Base-by-base conservation (phyloP, 1,140 invertebrate genomes). In the Drosophila quadrilineata region DNA sequence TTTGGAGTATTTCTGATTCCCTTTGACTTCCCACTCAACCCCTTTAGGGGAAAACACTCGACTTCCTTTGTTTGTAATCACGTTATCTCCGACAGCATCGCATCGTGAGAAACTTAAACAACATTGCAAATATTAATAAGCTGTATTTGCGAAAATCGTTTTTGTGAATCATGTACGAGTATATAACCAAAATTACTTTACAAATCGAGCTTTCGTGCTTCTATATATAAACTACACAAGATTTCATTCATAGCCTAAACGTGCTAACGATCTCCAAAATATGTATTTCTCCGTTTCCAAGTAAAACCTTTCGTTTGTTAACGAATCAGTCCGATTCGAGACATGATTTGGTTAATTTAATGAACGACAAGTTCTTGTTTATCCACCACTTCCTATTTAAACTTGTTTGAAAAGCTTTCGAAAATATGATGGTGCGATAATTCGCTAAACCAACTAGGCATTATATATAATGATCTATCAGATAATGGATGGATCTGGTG, bases 91-190 rank as follows among this genome's bases (percentile, higher is more conserved):
- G 29, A 31, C 26, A 48, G 45, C n/a, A n/a, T 48, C 45, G 19
- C n/a, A 33, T 21, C 28, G 33, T 12, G n/a, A 19, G n/a, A 21
- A 10, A 10, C 12, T 21, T 48, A 12, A 12, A 59, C 12, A 59
- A 35, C 35, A 38, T 26, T 29, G 56, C 17, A 59, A 48, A 59
- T 58, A 45, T 58, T 49, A 19, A 49, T 49, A 49, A 58, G 31
- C 28, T 48, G 33, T 22, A 28, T 21, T 48, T 38, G 8, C 6
- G 10, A 14, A 31, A 31, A 2, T 43, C 12, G 3, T 22, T 12
- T 43, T 43, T 22, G n/a, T 43, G 45, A 48, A 48, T 48, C 45
- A 48, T 31, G 16, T 41, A 35, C 12, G 12, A 8, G 33, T 4
- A 14, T 26, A 28, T 45, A 45, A 26, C 14, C 41, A 28, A 16